A percentile compares a stretch with the other conserved stretches of the same genome.
These are phyloP conservation scores for Drosophila asahinai DNA, from an alignment of 1,140 invertebrate species.

Conservation along the genomic window DNA sequence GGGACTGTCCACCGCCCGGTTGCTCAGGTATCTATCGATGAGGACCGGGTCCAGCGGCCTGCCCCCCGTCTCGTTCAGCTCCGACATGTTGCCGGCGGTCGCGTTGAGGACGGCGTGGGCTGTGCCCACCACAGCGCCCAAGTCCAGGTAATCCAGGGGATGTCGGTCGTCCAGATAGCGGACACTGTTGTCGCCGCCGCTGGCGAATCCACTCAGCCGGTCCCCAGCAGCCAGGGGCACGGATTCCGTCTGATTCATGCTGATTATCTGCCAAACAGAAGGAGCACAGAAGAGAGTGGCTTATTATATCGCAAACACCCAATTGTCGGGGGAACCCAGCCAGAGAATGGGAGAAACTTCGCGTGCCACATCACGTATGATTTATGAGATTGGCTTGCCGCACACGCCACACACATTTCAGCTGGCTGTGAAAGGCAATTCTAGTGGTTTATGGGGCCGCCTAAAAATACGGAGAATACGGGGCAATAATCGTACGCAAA, in stretches of 20 bases:
- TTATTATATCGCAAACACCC: constrained; percentile 29
- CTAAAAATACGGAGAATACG: constrained; percentile 18
- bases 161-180: constrained; percentile 41
- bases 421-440: constrained; percentile 9
- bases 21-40: constrained; percentile 87
- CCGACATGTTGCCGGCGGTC: constrained; percentile 20
- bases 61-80: constrained; percentile 35
- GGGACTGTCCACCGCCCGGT: constrained; percentile 89
- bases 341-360: constrained; percentile 3
- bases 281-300: constrained; percentile 8
- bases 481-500: constrained; percentile 39
- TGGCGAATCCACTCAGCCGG: constrained; percentile 24
- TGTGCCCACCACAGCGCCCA: constrained; percentile 8
- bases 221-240: constrained; percentile 22
- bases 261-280: constrained; percentile 56
- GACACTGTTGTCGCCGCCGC: constrained; percentile 34
- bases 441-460: constrained; percentile 12
- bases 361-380: constrained; percentile 52
- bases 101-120: constrained; percentile 16
- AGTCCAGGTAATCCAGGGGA: constrained; percentile 57
- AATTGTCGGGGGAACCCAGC: constrained; percentile 3
- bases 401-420: constrained; percentile 38
- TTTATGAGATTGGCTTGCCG: constrained; percentile 47
- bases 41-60: constrained; percentile 74
- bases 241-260: constrained; percentile 67